Percentiles rank a stretch among this genome's conserved stretches.
Evolutionary conservation across 1,140 invertebrate genomes (phyloP).

Genomic region (Meloidogyne exigua): DNA sequence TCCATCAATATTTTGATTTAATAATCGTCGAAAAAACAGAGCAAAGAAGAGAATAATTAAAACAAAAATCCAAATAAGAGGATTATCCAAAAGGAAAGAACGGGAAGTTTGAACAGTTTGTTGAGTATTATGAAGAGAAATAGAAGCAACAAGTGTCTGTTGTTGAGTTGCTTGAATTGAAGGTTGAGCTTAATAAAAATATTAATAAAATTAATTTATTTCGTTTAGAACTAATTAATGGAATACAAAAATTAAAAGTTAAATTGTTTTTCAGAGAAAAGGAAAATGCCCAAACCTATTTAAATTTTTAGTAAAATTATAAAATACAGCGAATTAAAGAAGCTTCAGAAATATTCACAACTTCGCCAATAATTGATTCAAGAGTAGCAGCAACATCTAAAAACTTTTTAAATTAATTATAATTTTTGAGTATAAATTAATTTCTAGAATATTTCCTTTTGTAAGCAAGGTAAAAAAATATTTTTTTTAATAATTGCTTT

Average conservation of each 20-base stretch:
- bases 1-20: background rate
- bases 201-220: too few species aligned
- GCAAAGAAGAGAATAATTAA: background rate
- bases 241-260: too few species aligned
- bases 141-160: background rate
- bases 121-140: background rate
- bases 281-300: too few species aligned
- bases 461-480: too few species aligned
- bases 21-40: background rate
- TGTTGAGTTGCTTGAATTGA: background rate
- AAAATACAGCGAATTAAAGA: background rate
- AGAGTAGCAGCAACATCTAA: background rate
- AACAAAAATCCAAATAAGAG: slow-evolving; percentile 1
- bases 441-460: too few species aligned
- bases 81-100: background rate
- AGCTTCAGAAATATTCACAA: background rate
- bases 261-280: too few species aligned
- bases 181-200: background rate
- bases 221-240: too few species aligned
- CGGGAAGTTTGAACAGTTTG: background rate
- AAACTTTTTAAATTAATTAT: background rate
- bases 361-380: background rate
- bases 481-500: too few species aligned
- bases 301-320: too few species aligned
- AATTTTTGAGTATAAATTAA: too few species aligned